Base-by-base conservation (phyloP, 2,888 invertebrate species). In the Stratiomys singularior region DNA sequence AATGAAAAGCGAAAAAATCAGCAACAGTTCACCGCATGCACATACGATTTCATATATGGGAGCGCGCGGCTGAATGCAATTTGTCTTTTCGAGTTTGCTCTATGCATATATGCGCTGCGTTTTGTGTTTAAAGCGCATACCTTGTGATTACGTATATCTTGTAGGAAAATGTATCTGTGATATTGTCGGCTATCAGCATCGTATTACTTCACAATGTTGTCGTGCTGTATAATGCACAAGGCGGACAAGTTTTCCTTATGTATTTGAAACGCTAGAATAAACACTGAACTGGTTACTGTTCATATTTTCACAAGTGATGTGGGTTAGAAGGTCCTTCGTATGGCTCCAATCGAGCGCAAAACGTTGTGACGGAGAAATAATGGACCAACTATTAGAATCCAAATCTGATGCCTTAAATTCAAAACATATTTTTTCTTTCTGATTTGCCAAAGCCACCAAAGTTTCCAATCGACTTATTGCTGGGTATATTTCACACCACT, bases 121-220 rank as follows among this genome's bases (percentile, higher is more conserved):
- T 47, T 58, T 58, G 60, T 30, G n/a, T 21, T n/a, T 27, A 23
- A 37, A 67, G 15, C 71, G 28, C 71, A 71, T 52, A 56, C 47
- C 21, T 28, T 47, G 23, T 23, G 25, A 52, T 47, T 72, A 56
- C 52, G 52, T 47, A 47, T 46, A 47, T 74, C 30, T 60, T n/a
- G 60, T 27, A 37, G 58, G 58, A 58, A 60, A 74, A 74, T 60
- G 37, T 37, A 74, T 69, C 69, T 47, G 47, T 21, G 25, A 74
- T 74, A 44, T 74, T 60, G 44, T 60, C 37, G 60, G 60, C 74
- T 58, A 60, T 74, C 74, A 52, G 58, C 56, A 58, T 74, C 37
- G 23, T 60, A 37, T 74, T 74, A 60, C 74, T 74, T 60, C 30
- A 56, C 58, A 72, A 74, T 74, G 27, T 47, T 69, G 47, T 67